phyloP scores from a whole-genome alignment of 2,888 invertebrate genomes.

The Rhagonycha lutea region DNA sequence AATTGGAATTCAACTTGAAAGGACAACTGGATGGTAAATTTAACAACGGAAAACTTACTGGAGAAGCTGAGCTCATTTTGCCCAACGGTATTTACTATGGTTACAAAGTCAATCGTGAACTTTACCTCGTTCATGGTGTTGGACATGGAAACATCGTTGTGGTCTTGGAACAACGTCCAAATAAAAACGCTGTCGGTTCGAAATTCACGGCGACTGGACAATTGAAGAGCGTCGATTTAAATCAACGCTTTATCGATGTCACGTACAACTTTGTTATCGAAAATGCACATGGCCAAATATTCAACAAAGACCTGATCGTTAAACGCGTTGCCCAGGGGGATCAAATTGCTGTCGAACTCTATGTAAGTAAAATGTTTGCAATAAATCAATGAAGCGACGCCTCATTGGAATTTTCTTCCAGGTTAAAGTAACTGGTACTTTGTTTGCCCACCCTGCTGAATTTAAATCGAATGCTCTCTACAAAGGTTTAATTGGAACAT shows the following conservation, averaged over 20 bases:
- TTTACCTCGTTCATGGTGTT: slow-evolving; percentile 41
- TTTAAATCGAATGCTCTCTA: slow-evolving; percentile 38
- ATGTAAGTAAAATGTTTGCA: slow-evolving; percentile 23
- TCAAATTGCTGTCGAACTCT: slow-evolving; percentile 38
- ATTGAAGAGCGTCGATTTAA: slow-evolving; percentile 54
- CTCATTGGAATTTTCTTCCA: neutral
- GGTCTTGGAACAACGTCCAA: slow-evolving; percentile 50
- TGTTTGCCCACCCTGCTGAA: slow-evolving; percentile 47
- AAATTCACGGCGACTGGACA: slow-evolving; percentile 52
- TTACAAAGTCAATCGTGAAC: slow-evolving; percentile 50
- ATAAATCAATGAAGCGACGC: neutral
- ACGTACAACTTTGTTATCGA: slow-evolving; percentile 53
- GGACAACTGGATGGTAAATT: slow-evolving; percentile 47
- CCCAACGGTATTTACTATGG: slow-evolving; percentile 57
- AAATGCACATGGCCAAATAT: slow-evolving; percentile 56
- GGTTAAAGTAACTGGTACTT: slow-evolving; percentile 44
- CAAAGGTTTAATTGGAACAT: slow-evolving; percentile 27
- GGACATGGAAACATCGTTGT: slow-evolving; percentile 41
- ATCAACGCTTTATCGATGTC: slow-evolving; percentile 52
- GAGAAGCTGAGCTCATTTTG: slow-evolving; percentile 58
- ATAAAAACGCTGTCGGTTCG: slow-evolving; percentile 54
- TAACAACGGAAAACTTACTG: slow-evolving; percentile 54
- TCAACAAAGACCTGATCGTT: slow-evolving; percentile 48
- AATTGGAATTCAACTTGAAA: slow-evolving; percentile 44
- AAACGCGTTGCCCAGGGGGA: slow-evolving; percentile 52